Evolutionary conservation across 2,797 vertebrate species (phyloP).

Genomic region (Mus spretus): DNA sequence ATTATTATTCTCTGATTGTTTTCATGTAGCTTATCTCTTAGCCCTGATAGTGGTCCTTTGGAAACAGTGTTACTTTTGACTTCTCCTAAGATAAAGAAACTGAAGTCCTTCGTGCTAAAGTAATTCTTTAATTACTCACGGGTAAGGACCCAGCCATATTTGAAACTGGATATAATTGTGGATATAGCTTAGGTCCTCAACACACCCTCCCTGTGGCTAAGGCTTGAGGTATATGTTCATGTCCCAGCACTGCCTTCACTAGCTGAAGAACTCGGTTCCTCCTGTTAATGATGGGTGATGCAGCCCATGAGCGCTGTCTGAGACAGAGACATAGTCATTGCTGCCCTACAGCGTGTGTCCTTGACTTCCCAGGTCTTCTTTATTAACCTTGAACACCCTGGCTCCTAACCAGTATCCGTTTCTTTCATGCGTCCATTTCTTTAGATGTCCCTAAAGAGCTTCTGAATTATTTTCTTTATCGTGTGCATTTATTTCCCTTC

Average conservation of each 20-base stretch:
- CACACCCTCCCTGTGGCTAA: neutral
- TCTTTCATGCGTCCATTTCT: neutral
- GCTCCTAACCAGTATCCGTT: neutral
- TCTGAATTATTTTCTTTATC: neutral
- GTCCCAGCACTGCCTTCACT: neutral
- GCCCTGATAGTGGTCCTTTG: neutral
- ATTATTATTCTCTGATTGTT: conserved; percentile 1
- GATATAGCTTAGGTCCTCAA: neutral
- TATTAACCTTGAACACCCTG: neutral
- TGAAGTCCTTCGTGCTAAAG: neutral
- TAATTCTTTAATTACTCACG: neutral
- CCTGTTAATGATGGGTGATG: neutral
- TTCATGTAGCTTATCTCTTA: neutral
- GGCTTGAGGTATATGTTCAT: neutral
- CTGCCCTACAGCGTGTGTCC: neutral
- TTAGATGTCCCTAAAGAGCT: neutral
- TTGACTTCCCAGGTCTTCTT: neutral
- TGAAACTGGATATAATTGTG: neutral
- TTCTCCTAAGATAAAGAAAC: neutral
- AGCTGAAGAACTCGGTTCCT: neutral
- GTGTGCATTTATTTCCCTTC: neutral
- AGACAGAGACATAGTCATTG: neutral
- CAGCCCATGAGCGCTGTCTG: neutral
- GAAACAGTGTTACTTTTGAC: neutral
- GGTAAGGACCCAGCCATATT: neutral